Conservation (phyloP, 2,113 vertebrate genomes). For the Todiramphus chloris region DNA sequence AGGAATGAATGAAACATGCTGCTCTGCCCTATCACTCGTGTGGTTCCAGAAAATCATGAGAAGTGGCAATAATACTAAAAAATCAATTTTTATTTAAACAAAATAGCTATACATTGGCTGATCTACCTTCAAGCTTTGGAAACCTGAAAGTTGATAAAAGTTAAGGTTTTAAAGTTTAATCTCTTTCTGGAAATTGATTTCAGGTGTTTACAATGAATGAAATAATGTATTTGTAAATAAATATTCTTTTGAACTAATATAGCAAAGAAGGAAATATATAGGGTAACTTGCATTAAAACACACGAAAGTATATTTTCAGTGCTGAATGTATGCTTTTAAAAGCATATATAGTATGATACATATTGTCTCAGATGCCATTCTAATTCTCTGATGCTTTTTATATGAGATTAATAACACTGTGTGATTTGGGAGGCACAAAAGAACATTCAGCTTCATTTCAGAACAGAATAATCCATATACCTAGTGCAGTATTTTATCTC, state of each 20-base stretch:
- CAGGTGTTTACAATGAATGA: neutral
- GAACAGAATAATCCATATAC: neutral
- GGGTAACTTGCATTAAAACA: neutral
- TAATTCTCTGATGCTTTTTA: neutral
- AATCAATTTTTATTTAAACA: constrained; percentile 39
- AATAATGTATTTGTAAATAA: neutral
- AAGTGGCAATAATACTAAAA: constrained; percentile 13
- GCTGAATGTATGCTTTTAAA: neutral
- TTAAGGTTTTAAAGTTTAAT: neutral
- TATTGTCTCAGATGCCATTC: neutral
- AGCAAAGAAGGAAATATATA: neutral
- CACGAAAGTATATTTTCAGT: neutral
- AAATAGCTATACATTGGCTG: neutral
- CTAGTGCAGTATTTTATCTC: neutral
- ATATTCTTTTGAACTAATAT: neutral
- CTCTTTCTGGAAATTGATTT: neutral
- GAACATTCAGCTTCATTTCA: neutral
- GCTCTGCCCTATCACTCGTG: neutral
- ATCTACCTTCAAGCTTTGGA: neutral
- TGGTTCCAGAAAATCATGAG: neutral
- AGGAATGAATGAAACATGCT: neutral
- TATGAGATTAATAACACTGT: neutral
- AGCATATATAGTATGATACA: neutral
- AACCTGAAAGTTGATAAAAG: neutral
- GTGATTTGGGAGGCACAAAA: neutral